Evolutionary conservation across 1,140 invertebrate genomes (phyloP), one percentile per base, ranked within the genome.

Genomic region (Schlechtendalia chinensis): DNA sequence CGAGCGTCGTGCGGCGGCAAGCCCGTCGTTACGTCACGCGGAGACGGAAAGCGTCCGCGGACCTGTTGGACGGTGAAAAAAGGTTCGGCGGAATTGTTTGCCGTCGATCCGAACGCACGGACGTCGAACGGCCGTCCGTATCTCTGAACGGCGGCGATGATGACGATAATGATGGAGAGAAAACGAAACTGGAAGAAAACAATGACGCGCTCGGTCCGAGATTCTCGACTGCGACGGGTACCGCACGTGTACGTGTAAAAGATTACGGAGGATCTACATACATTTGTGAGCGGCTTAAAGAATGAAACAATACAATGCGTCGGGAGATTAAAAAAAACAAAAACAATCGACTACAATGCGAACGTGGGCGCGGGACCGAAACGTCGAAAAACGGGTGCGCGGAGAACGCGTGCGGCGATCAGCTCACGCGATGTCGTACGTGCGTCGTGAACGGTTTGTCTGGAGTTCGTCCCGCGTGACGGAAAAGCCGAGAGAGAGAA

Each of bases 41-140:
- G n/a, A n/a, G n/a, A n/a, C n/a, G n/a, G n/a, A n/a, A n/a, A 63
- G 32, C 61, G 3, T 10, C 27, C 10, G 32, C 14, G 63, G n/a
- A 17, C 32, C 39, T 12, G 11, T 10, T 50, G 1, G 47, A 50
- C 14, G 39, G 8, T 39, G 32, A 10, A 58, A 58, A 8, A 47
- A 69, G 32, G 65, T 47, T 69, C n/a, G 65, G 65, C 45, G 65
- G 39, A 47, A 69, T 69, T 69, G 22, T 24, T 69, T 69, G 32
- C 32, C 32, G 32, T 3, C 8, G 32, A 8, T 39, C 8, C 32
- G 32, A 39, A 3, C 32, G 32, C 32, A 8, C 8, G 32, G 8
- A 39, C 8, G 8, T 39, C 32, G 32, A 39, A 39, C 32, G 32
- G 8, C 8, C 8, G 32, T 3, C 17, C 56, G n/a, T 69, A 22